Evolutionary conservation across 2,797 vertebrate species (phyloP).

Genomic region (Xerus rutilus): DNA sequence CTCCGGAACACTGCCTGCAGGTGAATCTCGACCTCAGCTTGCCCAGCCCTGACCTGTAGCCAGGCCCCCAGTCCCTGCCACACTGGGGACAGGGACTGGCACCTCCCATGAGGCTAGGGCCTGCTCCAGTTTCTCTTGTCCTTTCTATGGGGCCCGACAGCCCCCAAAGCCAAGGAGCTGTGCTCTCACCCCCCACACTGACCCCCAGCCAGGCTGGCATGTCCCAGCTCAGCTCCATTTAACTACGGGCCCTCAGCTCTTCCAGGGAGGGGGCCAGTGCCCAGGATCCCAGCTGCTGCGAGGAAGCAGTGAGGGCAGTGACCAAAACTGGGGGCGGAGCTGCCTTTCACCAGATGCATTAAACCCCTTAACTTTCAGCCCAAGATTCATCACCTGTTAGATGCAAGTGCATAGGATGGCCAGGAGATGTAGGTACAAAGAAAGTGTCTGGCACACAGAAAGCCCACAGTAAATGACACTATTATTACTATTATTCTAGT

Average conservation of each 20-base stretch:
- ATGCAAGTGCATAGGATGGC: accelerated
- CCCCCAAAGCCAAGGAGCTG: not conserved
- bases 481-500: not conserved
- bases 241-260: not conserved
- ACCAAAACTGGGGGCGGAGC: not conserved
- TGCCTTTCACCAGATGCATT: not conserved
- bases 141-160: not conserved
- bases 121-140: not conserved
- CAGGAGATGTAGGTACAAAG: not conserved
- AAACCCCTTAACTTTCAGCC: not conserved
- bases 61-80: accelerated
- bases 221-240: not conserved
- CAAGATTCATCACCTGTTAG: not conserved
- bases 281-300: not conserved
- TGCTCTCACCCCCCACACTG: not conserved
- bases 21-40: not conserved
- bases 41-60: not conserved
- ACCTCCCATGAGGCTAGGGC: not conserved
- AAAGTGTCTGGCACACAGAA: not conserved
- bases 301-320: not conserved
- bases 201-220: not conserved
- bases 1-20: constrained; percentile 93
- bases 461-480: not conserved
- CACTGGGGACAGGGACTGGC: not conserved
- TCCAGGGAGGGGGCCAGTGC: not conserved